Evolutionary conservation across 2,888 invertebrate species (phyloP).

Genomic region (Nomada ferruginata): DNA sequence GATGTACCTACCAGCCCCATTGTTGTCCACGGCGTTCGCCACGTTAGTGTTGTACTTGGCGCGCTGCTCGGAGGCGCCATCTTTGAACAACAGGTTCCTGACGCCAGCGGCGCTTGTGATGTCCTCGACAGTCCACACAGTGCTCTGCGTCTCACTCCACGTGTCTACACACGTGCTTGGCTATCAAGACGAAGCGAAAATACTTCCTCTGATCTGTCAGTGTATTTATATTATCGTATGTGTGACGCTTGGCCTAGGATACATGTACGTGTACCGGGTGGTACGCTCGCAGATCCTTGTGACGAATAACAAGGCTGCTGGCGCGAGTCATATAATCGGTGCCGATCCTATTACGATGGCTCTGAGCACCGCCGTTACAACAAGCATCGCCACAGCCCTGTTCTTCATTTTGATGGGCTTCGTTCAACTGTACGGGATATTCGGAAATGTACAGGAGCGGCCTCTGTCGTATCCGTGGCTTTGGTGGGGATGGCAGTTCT

Average conservation of each 20-base stretch:
- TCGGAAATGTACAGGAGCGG: constrained; percentile 86
- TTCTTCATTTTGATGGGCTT: constrained; percentile 93
- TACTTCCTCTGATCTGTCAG: constrained; percentile 92
- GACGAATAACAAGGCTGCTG: constrained; percentile 78
- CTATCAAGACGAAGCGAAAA: constrained; percentile 84
- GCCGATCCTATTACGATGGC: constrained; percentile 86
- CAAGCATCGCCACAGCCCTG: constrained; percentile 94
- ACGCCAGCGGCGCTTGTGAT: constrained; percentile 92
- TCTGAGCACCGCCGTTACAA: constrained; percentile 94
- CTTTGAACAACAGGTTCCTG: constrained; percentile 89
- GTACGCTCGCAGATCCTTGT: constrained; percentile 91
- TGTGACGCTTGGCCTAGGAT: constrained; percentile 92
- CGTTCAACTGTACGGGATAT: constrained; percentile 93
- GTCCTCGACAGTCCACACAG: constrained; percentile 91
- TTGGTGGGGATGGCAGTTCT: constrained; percentile 96
- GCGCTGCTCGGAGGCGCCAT: constrained; percentile 91
- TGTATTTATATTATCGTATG: constrained; percentile 94
- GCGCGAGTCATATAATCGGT: constrained; percentile 88
- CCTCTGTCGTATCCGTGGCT: constrained; percentile 89
- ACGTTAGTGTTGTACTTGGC: constrained; percentile 94
- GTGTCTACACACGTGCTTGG: constrained; percentile 84
- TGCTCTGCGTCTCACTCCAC: constrained; percentile 93
- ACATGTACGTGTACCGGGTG: constrained; percentile 93
- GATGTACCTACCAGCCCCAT: constrained; percentile 93
- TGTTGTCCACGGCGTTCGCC: constrained; percentile 95